Conservation (phyloP, 2,113 vertebrate species). For the Hassar affinis region DNA sequence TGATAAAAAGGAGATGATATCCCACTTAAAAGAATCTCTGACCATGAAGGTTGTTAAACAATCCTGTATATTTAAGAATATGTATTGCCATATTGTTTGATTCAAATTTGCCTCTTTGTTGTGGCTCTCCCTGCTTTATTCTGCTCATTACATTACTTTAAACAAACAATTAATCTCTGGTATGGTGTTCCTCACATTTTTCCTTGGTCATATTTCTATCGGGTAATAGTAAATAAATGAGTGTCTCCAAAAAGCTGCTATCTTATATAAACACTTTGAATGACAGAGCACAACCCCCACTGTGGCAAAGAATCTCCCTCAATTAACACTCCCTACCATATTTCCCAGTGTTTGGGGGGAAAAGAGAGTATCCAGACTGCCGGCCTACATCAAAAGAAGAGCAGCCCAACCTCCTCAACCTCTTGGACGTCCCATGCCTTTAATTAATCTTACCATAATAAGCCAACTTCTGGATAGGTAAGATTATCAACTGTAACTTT, state of each 20-base stretch:
- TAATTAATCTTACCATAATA: constrained; percentile 15
- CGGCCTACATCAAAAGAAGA: constrained; percentile 66
- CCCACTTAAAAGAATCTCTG: not conserved
- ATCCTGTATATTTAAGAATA: not conserved
- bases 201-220: constrained; percentile 62
- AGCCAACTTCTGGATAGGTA: constrained; percentile 46
- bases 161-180: constrained; percentile 48
- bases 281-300: constrained; percentile 70
- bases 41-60: not conserved
- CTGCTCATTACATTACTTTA: constrained; percentile 46
- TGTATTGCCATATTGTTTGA: constrained; percentile 18
- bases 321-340: constrained; percentile 71
- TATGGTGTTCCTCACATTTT: constrained; percentile 51
- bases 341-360: constrained; percentile 56
- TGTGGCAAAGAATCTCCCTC: constrained; percentile 71
- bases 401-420: constrained; percentile 55
- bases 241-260: constrained; percentile 69
- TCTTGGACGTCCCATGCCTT: constrained; percentile 33
- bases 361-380: constrained; percentile 51
- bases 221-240: constrained; percentile 75
- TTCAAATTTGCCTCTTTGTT: constrained; percentile 18
- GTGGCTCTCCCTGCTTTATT: constrained; percentile 36
- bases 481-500: not conserved
- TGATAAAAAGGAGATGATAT: not conserved
- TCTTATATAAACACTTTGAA: constrained; percentile 73